phyloP scores from a whole-genome alignment of 2,797 vertebrate genomes.

The Vipera latastei region DNA sequence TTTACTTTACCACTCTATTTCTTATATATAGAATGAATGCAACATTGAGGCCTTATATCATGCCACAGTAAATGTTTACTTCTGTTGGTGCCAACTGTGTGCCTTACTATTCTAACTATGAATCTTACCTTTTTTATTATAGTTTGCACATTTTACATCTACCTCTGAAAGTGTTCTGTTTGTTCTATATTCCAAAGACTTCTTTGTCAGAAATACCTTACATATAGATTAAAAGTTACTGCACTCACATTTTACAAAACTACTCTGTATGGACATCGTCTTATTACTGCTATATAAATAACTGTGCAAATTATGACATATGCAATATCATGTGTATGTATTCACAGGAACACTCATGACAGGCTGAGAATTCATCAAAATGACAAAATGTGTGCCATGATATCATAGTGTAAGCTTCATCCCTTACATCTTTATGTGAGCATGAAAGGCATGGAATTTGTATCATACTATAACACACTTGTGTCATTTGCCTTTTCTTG shows the following conservation, averaged over 20 bases:
- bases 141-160: conserved; percentile 4
- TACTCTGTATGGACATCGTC: background rate
- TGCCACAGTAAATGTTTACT: conserved; percentile 67
- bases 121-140: conserved; percentile 48
- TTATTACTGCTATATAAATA: background rate
- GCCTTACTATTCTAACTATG: conserved; percentile 57
- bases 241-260: background rate
- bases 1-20: conserved; percentile 58
- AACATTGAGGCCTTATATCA: conserved; percentile 62
- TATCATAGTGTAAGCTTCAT: background rate
- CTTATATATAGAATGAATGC: conserved; percentile 67
- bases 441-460: background rate
- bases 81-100: conserved; percentile 54
- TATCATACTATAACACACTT: background rate
- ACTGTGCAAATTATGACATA: background rate
- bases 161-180: conserved; percentile 21
- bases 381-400: background rate
- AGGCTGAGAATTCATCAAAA: background rate
- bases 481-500: background rate
- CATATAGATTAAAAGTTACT: background rate
- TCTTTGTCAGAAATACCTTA: background rate
- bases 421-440: background rate
- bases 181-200: background rate
- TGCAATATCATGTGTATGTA: background rate
- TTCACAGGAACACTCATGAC: background rate